Percentiles rank a stretch among this genome's conserved stretches.
Conservation (phyloP, 2,113 vertebrate genomes). For the Anhinga rufa region DNA sequence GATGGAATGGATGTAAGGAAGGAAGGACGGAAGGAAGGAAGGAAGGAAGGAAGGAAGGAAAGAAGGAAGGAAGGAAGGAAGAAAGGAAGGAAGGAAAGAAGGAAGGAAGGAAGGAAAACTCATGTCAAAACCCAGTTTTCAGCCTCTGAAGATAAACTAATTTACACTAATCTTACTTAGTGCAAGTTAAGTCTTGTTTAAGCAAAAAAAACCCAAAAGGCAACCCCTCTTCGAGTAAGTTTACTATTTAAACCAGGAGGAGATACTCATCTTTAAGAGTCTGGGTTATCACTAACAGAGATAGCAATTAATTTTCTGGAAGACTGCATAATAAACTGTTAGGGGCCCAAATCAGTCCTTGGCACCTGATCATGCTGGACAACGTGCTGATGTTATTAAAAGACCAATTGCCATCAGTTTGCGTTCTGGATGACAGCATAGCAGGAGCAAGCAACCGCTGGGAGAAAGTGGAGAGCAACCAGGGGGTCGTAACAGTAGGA, state of each 20-base stretch:
- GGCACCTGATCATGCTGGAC: not conserved
- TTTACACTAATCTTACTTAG: not conserved
- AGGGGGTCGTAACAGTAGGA: not conserved
- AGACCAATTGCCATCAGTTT: not conserved
- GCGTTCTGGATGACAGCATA: not conserved
- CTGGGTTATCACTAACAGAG: not conserved
- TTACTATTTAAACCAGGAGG: not conserved
- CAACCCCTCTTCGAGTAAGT: not conserved
- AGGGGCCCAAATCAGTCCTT: not conserved
- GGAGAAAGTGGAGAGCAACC: not conserved
- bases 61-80: not conserved
- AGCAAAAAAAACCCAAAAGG: not conserved
- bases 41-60: too few species aligned
- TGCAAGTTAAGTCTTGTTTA: not conserved
- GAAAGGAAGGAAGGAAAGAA: not conserved
- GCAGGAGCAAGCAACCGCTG: not conserved
- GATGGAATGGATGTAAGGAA: not conserved
- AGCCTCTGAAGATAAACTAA: not conserved
- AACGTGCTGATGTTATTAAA: not conserved
- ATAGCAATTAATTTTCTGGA: slow-evolving; percentile 7
- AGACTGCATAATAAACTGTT: not conserved
- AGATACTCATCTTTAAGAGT: not conserved
- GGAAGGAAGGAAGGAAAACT: not conserved
- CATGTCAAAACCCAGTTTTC: not conserved
- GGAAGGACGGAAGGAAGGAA: not conserved